These are phyloP conservation scores for Suncus etruscus DNA, from an alignment of 2,113 vertebrate species.

Conservation along the genomic window DNA sequence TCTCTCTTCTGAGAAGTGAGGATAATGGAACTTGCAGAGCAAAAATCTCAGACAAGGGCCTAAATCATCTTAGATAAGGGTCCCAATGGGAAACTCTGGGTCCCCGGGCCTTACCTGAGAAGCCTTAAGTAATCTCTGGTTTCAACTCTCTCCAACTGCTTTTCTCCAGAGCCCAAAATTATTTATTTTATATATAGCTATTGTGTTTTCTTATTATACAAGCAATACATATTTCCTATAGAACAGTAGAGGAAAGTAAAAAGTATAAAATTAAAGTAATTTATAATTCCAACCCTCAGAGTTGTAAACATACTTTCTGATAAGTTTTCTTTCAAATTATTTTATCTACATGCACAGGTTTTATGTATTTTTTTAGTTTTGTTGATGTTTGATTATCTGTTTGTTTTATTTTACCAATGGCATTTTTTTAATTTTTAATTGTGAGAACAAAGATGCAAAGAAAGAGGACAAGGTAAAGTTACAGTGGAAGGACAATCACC, in stretches of 20 bases:
- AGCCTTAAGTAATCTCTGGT: not conserved
- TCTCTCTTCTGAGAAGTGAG: not conserved
- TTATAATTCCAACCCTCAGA: not conserved
- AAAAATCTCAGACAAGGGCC: not conserved
- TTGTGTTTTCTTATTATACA: not conserved
- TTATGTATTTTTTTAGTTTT: too few species aligned
- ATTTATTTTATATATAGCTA: not conserved
- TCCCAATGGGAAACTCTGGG: not conserved
- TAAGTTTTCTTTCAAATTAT: not conserved
- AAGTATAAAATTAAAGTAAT: constrained; percentile 43
- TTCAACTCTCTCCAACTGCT: not conserved
- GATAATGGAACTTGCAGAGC: not conserved
- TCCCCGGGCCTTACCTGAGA: not conserved
- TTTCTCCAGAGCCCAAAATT: not conserved
- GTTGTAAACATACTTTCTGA: not conserved
- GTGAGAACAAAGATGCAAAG: too few species aligned
- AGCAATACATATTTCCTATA: not conserved
- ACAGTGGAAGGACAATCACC: too few species aligned
- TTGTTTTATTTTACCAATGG: too few species aligned
- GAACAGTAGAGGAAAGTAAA: constrained; percentile 13
- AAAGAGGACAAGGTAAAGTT: too few species aligned
- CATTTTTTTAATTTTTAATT: too few species aligned
- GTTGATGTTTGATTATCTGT: too few species aligned
- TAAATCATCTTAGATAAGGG: not conserved
- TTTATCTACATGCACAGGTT: fast-evolving